These are phyloP conservation scores for Indri indri DNA, from an alignment of 2,113 vertebrate genomes.

Conservation along the genomic window DNA sequence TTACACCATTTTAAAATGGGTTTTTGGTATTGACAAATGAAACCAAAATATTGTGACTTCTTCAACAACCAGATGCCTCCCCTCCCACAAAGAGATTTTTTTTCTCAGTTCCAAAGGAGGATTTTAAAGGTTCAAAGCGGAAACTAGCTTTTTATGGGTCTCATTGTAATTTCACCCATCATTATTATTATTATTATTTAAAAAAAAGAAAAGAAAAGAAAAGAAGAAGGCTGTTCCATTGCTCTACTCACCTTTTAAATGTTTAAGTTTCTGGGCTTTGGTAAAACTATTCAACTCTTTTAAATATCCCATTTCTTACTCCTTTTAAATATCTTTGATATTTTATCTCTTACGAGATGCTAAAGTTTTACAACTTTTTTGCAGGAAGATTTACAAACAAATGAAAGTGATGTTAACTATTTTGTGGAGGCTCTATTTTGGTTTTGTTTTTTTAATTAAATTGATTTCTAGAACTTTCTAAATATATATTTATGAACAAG, in stretches of 20 bases:
- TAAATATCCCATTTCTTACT: neutral
- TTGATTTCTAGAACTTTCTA: neutral
- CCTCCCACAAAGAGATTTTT: neutral
- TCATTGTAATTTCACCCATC: neutral
- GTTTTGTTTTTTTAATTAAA: neutral
- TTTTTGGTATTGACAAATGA: neutral
- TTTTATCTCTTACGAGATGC: constrained; percentile 12
- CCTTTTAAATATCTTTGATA: constrained; percentile 16
- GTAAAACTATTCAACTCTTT: neutral
- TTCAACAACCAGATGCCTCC: neutral
- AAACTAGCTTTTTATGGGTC: neutral
- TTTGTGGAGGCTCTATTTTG: neutral
- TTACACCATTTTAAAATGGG: neutral
- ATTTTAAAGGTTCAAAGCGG: neutral
- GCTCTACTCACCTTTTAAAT: neutral
- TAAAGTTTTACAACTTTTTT: neutral
- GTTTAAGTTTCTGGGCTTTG: neutral
- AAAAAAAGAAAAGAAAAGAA: neutral
- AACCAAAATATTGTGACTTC: neutral
- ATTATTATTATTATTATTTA: neutral
- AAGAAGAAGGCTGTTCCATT: neutral
- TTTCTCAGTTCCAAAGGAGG: neutral
- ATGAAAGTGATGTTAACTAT: constrained; percentile 3
- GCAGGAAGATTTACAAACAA: neutral
- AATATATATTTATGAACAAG: neutral